Conservation (phyloP, 2,888 invertebrate species). For the Standfussiana lucernea region DNA sequence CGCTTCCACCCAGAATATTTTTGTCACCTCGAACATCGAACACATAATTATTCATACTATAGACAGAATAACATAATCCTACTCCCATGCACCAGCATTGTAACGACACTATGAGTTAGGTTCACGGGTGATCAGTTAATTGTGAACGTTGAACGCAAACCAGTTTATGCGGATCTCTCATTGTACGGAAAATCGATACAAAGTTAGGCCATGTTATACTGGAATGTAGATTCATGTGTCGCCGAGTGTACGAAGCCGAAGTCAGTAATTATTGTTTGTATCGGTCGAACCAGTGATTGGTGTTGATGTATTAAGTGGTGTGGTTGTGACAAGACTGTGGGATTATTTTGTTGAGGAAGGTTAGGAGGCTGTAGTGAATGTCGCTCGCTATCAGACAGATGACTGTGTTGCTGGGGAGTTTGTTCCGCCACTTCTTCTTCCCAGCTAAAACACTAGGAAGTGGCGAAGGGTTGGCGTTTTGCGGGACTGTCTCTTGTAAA, state of each 20-base stretch:
- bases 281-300: conserved; percentile 57
- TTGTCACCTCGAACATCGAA: not conserved
- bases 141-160: conserved; percentile 64
- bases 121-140: conserved; percentile 75
- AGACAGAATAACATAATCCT: conserved; percentile 47
- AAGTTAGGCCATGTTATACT: too few relatives aligned
- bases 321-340: conserved; percentile 47
- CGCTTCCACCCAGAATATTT: too few relatives aligned
- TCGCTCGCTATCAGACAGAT: too few relatives aligned
- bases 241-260: conserved; percentile 15
- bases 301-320: conserved; percentile 54
- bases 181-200: too few relatives aligned
- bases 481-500: too few relatives aligned
- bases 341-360: not conserved
- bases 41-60: not conserved
- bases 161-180: too few relatives aligned
- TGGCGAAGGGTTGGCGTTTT: too few relatives aligned
- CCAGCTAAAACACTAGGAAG: too few relatives aligned
- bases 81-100: conserved; percentile 34
- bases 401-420: too few relatives aligned
- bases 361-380: not conserved
- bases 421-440: too few relatives aligned
- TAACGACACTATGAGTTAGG: conserved; percentile 48
- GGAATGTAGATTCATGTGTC: too few relatives aligned
- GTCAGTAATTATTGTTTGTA: conserved; percentile 34